Percentiles rank a stretch among this genome's conserved stretches.
phyloP scores from a whole-genome alignment of 2,797 vertebrate species.

The Bovichtus variegatus region DNA sequence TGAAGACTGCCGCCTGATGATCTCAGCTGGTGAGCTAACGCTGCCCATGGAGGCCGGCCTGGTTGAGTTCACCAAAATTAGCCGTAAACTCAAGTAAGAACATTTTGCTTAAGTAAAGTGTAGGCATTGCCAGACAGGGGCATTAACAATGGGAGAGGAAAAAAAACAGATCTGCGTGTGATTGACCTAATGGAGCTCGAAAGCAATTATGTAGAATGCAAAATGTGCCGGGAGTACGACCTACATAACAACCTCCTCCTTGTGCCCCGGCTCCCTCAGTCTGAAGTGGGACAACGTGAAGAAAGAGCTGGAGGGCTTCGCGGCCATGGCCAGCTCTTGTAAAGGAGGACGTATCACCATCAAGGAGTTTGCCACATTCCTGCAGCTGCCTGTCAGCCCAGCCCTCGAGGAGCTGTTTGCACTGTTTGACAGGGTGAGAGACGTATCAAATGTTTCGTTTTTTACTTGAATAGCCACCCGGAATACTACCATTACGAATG shows the following conservation, averaged over 20 bases:
- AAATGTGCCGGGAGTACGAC: neutral
- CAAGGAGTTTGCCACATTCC: slow-evolving; percentile 91
- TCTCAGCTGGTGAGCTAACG: slow-evolving; percentile 95
- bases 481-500: neutral
- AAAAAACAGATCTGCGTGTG: no score
- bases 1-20: slow-evolving; percentile 97
- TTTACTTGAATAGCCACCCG: no score
- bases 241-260: neutral
- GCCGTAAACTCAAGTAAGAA: slow-evolving; percentile 94
- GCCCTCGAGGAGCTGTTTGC: slow-evolving; percentile 91
- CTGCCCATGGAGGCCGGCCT: slow-evolving; percentile 98
- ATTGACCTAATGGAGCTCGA: neutral
- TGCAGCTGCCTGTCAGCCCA: slow-evolving; percentile 92
- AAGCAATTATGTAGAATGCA: neutral
- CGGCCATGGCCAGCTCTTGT: slow-evolving; percentile 89
- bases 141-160: neutral
- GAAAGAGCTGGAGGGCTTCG: slow-evolving; percentile 92
- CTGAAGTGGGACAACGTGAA: slow-evolving; percentile 93
- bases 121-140: neutral
- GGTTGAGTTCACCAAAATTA: slow-evolving; percentile 98
- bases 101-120: neutral
- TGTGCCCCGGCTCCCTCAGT: slow-evolving; percentile 75
- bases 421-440: slow-evolving; percentile 95
- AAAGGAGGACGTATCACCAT: slow-evolving; percentile 95
- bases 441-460: neutral